A percentile compares a stretch with the other conserved stretches of the same genome.
phyloP scores from a whole-genome alignment of 2,113 vertebrate species.

The Aegotheles bennettii region DNA sequence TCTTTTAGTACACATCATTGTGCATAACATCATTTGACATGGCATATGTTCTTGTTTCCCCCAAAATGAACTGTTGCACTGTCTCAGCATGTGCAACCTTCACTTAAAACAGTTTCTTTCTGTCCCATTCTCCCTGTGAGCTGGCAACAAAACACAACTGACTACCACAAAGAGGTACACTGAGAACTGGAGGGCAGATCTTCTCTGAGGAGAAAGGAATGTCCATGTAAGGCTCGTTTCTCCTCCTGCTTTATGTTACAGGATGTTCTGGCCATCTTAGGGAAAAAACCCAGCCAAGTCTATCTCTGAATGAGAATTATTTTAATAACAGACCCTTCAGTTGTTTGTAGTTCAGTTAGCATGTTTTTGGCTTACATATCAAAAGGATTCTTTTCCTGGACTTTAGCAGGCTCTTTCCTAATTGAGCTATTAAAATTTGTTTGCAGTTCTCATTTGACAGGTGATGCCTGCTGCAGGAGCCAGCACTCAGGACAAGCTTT shows the following conservation, averaged over 20 bases:
- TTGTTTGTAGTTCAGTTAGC: slow-evolving; percentile 18
- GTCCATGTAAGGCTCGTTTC: slow-evolving; percentile 48
- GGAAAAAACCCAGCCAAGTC: not conserved
- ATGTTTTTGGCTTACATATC: not conserved
- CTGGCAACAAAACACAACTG: not conserved
- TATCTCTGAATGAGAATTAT: not conserved
- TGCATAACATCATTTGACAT: fast-evolving
- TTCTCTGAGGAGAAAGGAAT: not conserved
- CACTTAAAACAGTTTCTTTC: not conserved
- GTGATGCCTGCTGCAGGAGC: not conserved
- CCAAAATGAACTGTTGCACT: not conserved
- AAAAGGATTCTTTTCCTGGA: not conserved
- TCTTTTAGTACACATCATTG: not conserved
- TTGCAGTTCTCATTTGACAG: not conserved
- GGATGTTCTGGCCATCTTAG: slow-evolving; percentile 50
- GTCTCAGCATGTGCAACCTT: fast-evolving
- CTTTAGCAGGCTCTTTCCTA: not conserved
- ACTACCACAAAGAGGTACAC: not conserved
- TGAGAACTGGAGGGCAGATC: not conserved
- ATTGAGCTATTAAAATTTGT: not conserved
- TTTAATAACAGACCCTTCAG: not conserved
- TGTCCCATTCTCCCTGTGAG: not conserved
- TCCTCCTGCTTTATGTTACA: slow-evolving; percentile 14
- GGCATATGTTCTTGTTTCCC: not conserved
- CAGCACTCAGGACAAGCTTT: not conserved